Base-by-base conservation (phyloP, 2,113 vertebrate species). In the Tupaia chinensis region DNA sequence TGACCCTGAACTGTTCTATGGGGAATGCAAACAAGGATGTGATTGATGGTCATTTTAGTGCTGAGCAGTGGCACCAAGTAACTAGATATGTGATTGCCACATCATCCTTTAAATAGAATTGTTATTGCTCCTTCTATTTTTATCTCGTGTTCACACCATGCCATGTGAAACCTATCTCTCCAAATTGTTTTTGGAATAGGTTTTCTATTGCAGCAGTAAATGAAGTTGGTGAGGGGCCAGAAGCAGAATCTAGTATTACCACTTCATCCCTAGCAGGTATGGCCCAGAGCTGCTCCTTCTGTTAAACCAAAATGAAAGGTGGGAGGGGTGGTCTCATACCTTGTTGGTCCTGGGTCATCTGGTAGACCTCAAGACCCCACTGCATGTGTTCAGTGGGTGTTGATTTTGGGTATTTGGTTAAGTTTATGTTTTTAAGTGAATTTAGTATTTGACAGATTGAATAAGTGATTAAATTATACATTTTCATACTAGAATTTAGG, bases 121-220 rank as follows among this genome's bases (percentile, higher is more conserved):
- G 8, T 78, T 84, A 74, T 84, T 85, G 63, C 93, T 86, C 25
- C 56, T 95, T 92, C 70, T 96, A 92, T 96, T 97, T 96, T 97
- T 93, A 82, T 66, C 80, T 86, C 29, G 56, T 88, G 86, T 97
- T 97, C 89, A 96, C 87, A 95, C 54, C 84, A 93, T 94, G 80
- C 87, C 95, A 53, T 86, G 22, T 95, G 88, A 97, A 96, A 85
- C 56, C 34, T 60, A 88, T 93, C 92, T 97, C 82, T 97, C 82
- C 54, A 94, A 92, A 95, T 95, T 93, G 94, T 95, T 34, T 97
- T 97, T 97, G 58, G 72, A 27, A 2, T 9, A 99, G 99, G 97
- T 97, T 99, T 98, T 98, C 96, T n/a, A 95, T 99, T 61, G 97
- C 98, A 88, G 98, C 98, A 0, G 98, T 99, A 81, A 99, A 99